These are phyloP conservation scores for Nibea coibor DNA, from an alignment of 2,113 vertebrate species.

Conservation along the genomic window DNA sequence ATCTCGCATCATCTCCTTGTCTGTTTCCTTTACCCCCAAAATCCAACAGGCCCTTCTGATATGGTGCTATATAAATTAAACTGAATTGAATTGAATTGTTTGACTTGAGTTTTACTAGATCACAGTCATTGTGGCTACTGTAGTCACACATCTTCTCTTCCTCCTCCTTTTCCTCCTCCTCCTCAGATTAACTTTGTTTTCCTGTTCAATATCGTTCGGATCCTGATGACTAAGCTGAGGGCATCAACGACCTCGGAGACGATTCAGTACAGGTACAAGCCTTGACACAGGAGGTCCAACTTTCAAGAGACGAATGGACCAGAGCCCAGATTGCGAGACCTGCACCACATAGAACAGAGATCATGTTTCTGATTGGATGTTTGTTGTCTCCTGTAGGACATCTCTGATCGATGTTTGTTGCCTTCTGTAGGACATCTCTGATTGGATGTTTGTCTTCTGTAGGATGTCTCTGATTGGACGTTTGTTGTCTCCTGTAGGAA, in stretches of 20 bases:
- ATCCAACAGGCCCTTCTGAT: no score
- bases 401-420: no score
- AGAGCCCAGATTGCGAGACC: no score
- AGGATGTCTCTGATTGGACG: neutral
- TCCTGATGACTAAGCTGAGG: conserved; percentile 79
- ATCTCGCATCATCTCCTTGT: no score
- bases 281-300: neutral
- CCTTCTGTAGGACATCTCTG: no score
- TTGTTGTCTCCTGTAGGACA: conserved; percentile 25
- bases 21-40: no score
- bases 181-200: conserved; percentile 78
- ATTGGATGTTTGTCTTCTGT: neutral
- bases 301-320: neutral
- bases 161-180: neutral
- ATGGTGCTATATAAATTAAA: no score
- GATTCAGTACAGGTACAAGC: conserved; percentile 75
- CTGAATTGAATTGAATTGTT: no score
- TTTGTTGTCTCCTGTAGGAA: conserved; percentile 36
- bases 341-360: no score
- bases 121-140: no score
- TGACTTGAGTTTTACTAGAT: no score
- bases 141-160: no score
- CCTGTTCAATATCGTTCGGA: conserved; percentile 79
- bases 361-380: neutral
- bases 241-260: conserved; percentile 78